Base-by-base conservation (phyloP, 2,113 vertebrate genomes). In the Lucifuga dentata region DNA sequence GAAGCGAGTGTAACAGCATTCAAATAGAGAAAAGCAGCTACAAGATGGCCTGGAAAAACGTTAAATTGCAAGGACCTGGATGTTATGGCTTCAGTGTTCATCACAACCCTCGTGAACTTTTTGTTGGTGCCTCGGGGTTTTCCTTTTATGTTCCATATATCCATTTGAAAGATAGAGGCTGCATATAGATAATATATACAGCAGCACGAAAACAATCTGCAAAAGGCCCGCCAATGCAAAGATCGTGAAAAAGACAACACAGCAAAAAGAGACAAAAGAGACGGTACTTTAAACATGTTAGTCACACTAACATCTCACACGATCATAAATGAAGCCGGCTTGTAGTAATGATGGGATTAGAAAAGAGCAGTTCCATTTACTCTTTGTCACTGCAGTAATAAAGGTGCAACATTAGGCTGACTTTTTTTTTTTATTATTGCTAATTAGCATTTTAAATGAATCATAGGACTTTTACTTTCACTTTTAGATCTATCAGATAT, bases 371-470 rank as follows among this genome's bases (percentile, higher is more conserved):
- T n/a, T n/a, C n/a, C n/a, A n/a, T n/a, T n/a, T n/a, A n/a, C n/a
- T 50, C 40, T 55, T 58, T 58, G 66, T 58, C 44, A 41, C 38
- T 24, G 53, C 76, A 68, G 45, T 29, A 48, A 39, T n/a, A 41
- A 16, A 73, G 32, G 44, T 67, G 43, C 19, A 36, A 33, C 33
- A 53, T 64, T 33, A 63, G 33, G 65, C 23, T 78, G 32, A n/a
- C n/a, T n/a, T n/a, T n/a, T n/a, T n/a, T n/a, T n/a, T n/a, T n/a
- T n/a, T n/a, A n/a, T n/a, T n/a, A n/a, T n/a, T n/a, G n/a, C n/a
- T n/a, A n/a, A n/a, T n/a, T n/a, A n/a, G n/a, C n/a, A n/a, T n/a
- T n/a, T n/a, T n/a, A n/a, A n/a, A n/a, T n/a, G n/a, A n/a, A n/a
- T n/a, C n/a, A n/a, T n/a, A n/a, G n/a, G n/a, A n/a, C n/a, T n/a